Evolutionary conservation across 2,888 invertebrate species (phyloP).

Genomic region (Metalampra italica): DNA sequence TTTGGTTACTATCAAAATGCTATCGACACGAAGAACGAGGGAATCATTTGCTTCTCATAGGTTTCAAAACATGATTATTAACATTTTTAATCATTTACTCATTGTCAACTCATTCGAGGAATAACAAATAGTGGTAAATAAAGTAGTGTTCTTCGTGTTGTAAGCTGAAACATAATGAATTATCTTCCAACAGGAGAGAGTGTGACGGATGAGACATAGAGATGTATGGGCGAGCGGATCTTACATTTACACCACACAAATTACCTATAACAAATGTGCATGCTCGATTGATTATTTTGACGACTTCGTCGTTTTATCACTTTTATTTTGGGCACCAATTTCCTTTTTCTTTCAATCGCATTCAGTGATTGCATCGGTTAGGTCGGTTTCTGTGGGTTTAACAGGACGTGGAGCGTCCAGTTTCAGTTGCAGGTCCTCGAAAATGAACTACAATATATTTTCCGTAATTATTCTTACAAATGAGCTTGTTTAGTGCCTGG

Average conservation of each 20-base stretch:
- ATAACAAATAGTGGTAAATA: neutral
- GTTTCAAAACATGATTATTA: too few species aligned
- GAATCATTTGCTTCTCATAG: conserved; percentile 15
- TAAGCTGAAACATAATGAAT: conserved; percentile 43
- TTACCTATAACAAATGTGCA: conserved; percentile 41
- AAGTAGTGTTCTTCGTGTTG: conserved; percentile 39
- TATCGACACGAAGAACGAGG: conserved; percentile 39
- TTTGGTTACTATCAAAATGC: conserved; percentile 33
- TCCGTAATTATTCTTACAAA: conserved; percentile 28
- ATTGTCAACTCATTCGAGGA: neutral
- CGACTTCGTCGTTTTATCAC: conserved; percentile 31
- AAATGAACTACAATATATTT: conserved; percentile 1
- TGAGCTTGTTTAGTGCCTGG: conserved; percentile 90
- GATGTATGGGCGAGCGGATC: conserved; percentile 74
- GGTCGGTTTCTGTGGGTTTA: conserved; percentile 35
- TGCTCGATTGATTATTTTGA: conserved; percentile 49
- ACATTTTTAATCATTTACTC: neutral
- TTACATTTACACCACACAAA: conserved; percentile 46
- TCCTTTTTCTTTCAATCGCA: conserved; percentile 63
- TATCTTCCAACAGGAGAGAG: conserved; percentile 61
- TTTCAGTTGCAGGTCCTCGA: conserved; percentile 52
- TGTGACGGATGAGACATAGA: conserved; percentile 59
- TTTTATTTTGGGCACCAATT: conserved; percentile 64
- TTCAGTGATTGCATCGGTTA: conserved; percentile 76
- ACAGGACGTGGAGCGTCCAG: conserved; percentile 32